Base-by-base conservation (phyloP, 2,797 vertebrate genomes). In the Gymnothorax javanicus region DNA sequence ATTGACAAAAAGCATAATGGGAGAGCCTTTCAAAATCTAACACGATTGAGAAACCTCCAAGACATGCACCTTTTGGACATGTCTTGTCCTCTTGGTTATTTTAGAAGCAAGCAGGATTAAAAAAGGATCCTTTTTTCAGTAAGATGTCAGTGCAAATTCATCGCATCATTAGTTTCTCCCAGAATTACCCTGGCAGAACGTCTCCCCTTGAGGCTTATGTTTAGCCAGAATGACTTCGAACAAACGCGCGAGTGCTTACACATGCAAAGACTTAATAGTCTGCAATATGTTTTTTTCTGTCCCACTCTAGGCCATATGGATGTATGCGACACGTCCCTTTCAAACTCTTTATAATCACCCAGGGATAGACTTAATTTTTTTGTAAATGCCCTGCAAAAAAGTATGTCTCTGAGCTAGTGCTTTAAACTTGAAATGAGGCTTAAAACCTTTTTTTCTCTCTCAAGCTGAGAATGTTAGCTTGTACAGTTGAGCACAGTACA, bases 191-290 rank as follows among this genome's bases (percentile, higher is more conserved):
- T n/a, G 85, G 82, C 71, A n/a, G 13, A 27, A 73, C 62, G 73
- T 57, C 67, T 0, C 2, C 57, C 73, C 89, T 85, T 20, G 84
- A 88, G 33, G 77, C 50, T 64, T 57, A 1, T 4, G 79, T 84
- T 77, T 23, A 57, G 86, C 58, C 54, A 58, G 56, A 86, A 88
- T 85, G 13, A 85, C 67, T 86, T 84, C 86, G 84, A 89, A 87
- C 54, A 75, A 27, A 64, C 54, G 82, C 58, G 54, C 83, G 33
- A 79, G 62, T 83, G 85, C 84, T 86, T 86, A 87, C 57, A 71
- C 75, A 86, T 7, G 84, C 86, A 82, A 86, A 69, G 83, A 27
- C 86, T 54, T 87, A 88, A 87, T 82, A 84, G 57, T 69, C 87
- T 67, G 58, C 77, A 43, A 71, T 88, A 69, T 84, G 83, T 77